Base-by-base conservation (phyloP, 2,888 invertebrate genomes). In the Epistrophe grossulariae region DNA sequence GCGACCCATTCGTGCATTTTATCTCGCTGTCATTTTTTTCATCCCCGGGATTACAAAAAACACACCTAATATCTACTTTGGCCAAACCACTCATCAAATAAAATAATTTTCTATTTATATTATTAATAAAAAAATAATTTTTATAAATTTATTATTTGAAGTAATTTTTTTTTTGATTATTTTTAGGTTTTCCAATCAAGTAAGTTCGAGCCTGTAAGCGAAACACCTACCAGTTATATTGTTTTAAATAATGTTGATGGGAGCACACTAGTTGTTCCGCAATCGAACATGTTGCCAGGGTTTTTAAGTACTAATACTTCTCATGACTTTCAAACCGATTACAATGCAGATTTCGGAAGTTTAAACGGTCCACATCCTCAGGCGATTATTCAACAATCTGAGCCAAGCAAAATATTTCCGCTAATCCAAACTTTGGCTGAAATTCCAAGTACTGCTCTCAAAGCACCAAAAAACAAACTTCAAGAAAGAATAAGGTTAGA, bases 161-260 rank as follows among this genome's bases (percentile, higher is more conserved):
- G 31, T 31, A 7, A n/a, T n/a, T 68, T 43, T 50, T 73, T 43
- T 71, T 57, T 96, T 6, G 24, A 40, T 43, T 68, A 10, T 93
- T 73, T 83, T 13, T 13, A 89, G 89, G 96, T 97, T 45, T 96
- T 96, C 92, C 97, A 97, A 94, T 97, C 97, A 0, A 97, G 97
- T 88, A 97, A 97, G 92, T 95, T 97, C 91, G 97, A 97, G 90
- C 97, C 97, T 1, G 95, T 97, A 72, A 95, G 96, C 17, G 97
- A 97, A 91, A 95, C 96, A 72, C 95, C 96, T 7, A 94, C 95
- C 10, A 96, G 95, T 85, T 96, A 95, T 91, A 95, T 96, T 15
- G 94, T 96, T 55, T 94, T 96, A 0, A 96, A 96, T 90, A 95
- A 95, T 90, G 94, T 94, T 24, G 93, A 93, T 82, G 89, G 78